Conservation (phyloP, 1,140 invertebrate genomes). For the Glomeris maerens region DNA sequence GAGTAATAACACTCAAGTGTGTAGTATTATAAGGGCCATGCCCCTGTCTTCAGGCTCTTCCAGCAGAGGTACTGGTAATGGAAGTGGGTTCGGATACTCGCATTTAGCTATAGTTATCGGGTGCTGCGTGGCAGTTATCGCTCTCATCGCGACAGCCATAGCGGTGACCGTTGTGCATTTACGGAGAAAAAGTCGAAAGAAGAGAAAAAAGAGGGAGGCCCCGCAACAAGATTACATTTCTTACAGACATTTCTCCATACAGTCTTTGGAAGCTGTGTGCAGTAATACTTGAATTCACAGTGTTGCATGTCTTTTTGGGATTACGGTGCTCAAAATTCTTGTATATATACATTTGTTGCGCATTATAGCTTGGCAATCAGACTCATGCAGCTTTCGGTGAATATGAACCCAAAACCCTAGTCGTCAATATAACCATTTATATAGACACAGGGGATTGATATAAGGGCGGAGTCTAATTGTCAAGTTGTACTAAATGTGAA, state of each 20-base stretch:
- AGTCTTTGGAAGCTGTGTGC: slow-evolving; percentile 27
- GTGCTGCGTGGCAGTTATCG: slow-evolving; percentile 65
- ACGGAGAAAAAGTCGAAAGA: slow-evolving; percentile 58
- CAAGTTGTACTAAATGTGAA: too few species aligned
- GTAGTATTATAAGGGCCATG: neutral
- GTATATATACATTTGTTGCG: too few species aligned
- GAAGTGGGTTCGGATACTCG: slow-evolving; percentile 13
- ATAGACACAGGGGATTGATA: too few species aligned
- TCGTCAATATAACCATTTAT: too few species aligned
- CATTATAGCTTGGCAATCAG: too few species aligned
- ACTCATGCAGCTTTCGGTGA: too few species aligned
- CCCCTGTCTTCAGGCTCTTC: slow-evolving; percentile 2
- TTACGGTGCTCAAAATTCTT: too few species aligned
- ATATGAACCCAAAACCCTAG: too few species aligned
- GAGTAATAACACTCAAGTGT: neutral
- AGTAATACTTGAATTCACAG: slow-evolving; percentile 10
- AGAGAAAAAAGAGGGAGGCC: slow-evolving; percentile 47
- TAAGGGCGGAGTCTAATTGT: too few species aligned
- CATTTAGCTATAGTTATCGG: slow-evolving; percentile 68
- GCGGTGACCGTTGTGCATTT: slow-evolving; percentile 70
- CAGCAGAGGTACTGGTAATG: slow-evolving; percentile 19
- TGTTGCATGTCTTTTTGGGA: too few species aligned
- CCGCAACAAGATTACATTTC: slow-evolving; percentile 52
- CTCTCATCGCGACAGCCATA: slow-evolving; percentile 64
- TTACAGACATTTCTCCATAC: slow-evolving; percentile 40